Conservation (phyloP, 2,888 invertebrate species). For the Drosophila paracracens region DNA sequence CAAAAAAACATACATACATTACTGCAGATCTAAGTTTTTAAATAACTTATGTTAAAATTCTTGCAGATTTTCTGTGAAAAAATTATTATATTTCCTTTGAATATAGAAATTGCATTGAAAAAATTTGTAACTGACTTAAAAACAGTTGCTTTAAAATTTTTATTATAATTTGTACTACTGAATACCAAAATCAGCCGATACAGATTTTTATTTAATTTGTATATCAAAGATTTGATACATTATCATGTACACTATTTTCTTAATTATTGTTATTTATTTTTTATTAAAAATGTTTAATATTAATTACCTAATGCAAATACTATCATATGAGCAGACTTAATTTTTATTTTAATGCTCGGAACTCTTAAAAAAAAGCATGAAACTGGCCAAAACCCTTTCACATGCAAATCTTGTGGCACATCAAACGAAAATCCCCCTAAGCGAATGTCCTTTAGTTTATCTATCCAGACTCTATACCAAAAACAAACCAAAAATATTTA, state of each 20-base stretch:
- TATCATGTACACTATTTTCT: not conserved
- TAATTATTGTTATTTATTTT: not conserved
- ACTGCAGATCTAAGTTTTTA: no score
- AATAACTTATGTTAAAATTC: no score
- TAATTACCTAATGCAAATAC: not conserved
- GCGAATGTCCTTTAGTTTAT: constrained; percentile 42
- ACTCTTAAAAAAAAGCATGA: constrained; percentile 35
- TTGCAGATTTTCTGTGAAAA: no score
- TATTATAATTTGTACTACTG: no score
- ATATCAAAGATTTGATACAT: no score
- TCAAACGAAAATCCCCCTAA: constrained; percentile 37
- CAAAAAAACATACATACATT: no score
- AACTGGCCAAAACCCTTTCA: constrained; percentile 41
- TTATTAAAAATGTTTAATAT: not conserved
- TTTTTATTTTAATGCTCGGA: not conserved
- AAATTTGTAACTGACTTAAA: no score
- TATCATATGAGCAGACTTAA: not conserved
- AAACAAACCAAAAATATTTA: not conserved
- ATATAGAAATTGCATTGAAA: no score
- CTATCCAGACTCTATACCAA: constrained; percentile 13
- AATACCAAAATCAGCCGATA: no score
- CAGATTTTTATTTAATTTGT: no score
- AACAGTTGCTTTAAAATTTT: no score
- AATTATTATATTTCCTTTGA: no score
- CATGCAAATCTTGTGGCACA: constrained; percentile 50